Evolutionary conservation across 2,888 invertebrate genomes (phyloP).

Genomic region (Willowsia nigromaculata): DNA sequence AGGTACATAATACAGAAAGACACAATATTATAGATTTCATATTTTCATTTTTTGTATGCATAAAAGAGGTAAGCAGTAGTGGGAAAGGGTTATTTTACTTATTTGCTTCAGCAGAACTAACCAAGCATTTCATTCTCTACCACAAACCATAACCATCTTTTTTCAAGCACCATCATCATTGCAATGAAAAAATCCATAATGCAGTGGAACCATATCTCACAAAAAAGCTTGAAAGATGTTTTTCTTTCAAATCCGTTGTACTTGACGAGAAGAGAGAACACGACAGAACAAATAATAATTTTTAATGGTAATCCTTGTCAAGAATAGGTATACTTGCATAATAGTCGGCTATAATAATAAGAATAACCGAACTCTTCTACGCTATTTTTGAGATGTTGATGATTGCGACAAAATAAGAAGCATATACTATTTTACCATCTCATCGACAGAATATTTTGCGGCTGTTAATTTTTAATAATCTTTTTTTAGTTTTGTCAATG

Average conservation of each 20-base stretch:
- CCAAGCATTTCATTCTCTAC: constrained; percentile 41
- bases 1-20: not conserved
- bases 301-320: constrained; percentile 71
- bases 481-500: constrained; percentile 27
- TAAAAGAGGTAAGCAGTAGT: not conserved
- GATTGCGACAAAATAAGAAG: constrained; percentile 3
- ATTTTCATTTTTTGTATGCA: constrained; percentile 35
- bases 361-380: not conserved
- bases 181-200: constrained; percentile 32
- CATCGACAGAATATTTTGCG: constrained; percentile 1
- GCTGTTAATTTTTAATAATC: constrained; percentile 38
- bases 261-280: constrained; percentile 39
- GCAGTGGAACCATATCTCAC: constrained; percentile 49
- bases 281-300: constrained; percentile 71
- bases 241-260: constrained; percentile 65
- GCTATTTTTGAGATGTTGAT: not conserved
- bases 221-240: constrained; percentile 58
- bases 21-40: constrained; percentile 8
- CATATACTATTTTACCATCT: not conserved
- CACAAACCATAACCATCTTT: constrained; percentile 42
- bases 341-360: not conserved
- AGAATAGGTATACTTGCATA: constrained; percentile 44
- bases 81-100: constrained; percentile 50
- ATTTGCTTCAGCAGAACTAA: constrained; percentile 33
- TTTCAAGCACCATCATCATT: constrained; percentile 41